Evolutionary conservation across 2,113 vertebrate genomes (phyloP), one percentile per base, ranked within the genome.

Genomic region (Cinclus cinclus): DNA sequence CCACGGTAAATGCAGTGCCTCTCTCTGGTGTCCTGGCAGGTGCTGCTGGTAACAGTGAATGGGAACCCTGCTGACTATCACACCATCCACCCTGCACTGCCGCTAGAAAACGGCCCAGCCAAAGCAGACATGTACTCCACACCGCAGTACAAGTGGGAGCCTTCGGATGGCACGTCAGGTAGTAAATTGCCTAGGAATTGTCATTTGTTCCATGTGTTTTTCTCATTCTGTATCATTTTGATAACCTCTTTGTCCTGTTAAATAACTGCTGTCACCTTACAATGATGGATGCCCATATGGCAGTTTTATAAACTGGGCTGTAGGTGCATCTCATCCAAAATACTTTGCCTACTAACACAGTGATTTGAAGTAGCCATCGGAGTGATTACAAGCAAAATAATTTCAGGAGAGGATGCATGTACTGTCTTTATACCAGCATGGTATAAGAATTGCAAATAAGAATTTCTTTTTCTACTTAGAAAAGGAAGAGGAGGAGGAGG

Each of bases 31-130:
- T 77, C 67, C 90, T 90, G 37, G 22, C 98, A 99, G 99, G 98
- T 97, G 46, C 94, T 98, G 74, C 93, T 99, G 59, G 98, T 99
- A 8, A 99, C 98, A 10, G 98, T 98, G 92, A 99, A 99, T 0
- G 99, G 99, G 76, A 99, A 98, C 23, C 99, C 99, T 8, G 97
- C 99, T 88, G 99, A 99, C 83, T 99, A 99, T 50, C 98, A 98
- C 89, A 97, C 94, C 75, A 98, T 98, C 79, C 98, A 97, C 53
- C 97, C 99, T 1, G 80, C 96, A 3, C 97, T 98, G 37, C 97
- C 98, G 0, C 83, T 98, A 21, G 99, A 99, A 73, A 99, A 99
- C 4, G 99, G 99, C n/a, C 99, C 99, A 0, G 97, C 98, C 83
- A 98, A 98, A 94, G 83, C 98, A n/a, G 99, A 99, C 68, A 15